A percentile compares a stretch with the other conserved stretches of the same genome.
phyloP scores from a whole-genome alignment of 2,888 invertebrate genomes.

The Exocentrus adspersus region DNA sequence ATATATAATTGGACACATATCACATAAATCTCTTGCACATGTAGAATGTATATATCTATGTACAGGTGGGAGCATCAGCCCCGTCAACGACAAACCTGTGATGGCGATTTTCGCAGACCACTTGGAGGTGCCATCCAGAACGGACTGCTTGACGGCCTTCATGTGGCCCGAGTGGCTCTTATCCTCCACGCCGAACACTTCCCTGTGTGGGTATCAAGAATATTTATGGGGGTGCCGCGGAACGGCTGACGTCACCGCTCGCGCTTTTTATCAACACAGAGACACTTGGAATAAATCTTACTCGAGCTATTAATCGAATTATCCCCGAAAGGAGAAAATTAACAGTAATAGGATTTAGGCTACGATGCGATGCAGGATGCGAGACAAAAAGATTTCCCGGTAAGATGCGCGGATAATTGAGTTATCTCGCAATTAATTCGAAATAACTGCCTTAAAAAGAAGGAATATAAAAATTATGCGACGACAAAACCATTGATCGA shows the following conservation, averaged over 20 bases:
- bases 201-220: conserved; percentile 71
- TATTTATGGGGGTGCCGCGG: conserved; percentile 3
- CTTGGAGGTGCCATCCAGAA: conserved; percentile 98
- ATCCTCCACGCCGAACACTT: conserved; percentile 95
- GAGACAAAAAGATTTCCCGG: neutral
- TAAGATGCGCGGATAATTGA: neutral
- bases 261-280: too few species aligned
- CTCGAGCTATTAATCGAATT: neutral
- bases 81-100: conserved; percentile 87
- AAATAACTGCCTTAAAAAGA: neutral
- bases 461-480: too few species aligned
- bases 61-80: conserved; percentile 22
- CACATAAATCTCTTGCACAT: conserved; percentile 23
- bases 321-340: neutral
- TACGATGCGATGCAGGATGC: neutral
- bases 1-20: conserved; percentile 7
- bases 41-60: conserved; percentile 23
- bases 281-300: too few species aligned
- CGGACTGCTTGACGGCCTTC: conserved; percentile 98
- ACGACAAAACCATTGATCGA: too few species aligned
- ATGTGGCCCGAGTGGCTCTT: conserved; percentile 95
- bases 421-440: neutral
- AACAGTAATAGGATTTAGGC: neutral
- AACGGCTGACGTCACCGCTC: conserved; percentile 1
- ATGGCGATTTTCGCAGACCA: conserved; percentile 99